Evolutionary conservation across 2,888 invertebrate genomes (phyloP), one percentile per base, ranked within the genome.

Genomic region (Hydrotaea diabolus): DNA sequence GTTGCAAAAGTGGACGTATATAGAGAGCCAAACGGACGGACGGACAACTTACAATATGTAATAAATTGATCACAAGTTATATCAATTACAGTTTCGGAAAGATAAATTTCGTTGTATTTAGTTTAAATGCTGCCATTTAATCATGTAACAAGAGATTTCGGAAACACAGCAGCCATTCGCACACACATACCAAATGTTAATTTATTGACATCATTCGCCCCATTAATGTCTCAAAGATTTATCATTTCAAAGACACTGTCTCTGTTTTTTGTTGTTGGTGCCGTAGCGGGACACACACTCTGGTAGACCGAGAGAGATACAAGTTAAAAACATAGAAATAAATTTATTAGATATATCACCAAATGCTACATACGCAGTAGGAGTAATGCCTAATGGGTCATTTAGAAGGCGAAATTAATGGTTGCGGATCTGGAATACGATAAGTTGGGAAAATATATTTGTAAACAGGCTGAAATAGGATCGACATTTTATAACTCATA

Each of bases 11-110:
- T 36, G 43, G 36, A 66, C 80, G 36, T 62, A 46, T 7, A 7
- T 2, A 31, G 3, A 31, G 31, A 31, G 31, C 2, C 31, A 31
- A 7, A 31, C 31, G 7, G 31, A 31, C 31, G 7, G 31, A 31
- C 31, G 7, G 19, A 49, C 23, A 85, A 79, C 79, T 85, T 85
- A 79, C 75, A 66, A 46, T 69, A 69, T 69, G 79, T 79, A 85
- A 85, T 85, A 85, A 85, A 85, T 85, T 85, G 82, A 85, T 82
- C 85, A 82, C 82, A 85, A 85, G 85, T 85, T 85, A 85, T 85
- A 85, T 85, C 85, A 85, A 85, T 85, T 85, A 85, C 76, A 69
- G 46, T 69, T 79, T 79, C 66, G 49, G 78, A 66, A 85, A 82
- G 85, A 85, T 85, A 85, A 85, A 85, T 85, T 82, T 85, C 36